These are phyloP conservation scores for Carcina quercana DNA, from an alignment of 2,888 invertebrate genomes.

Conservation along the genomic window DNA sequence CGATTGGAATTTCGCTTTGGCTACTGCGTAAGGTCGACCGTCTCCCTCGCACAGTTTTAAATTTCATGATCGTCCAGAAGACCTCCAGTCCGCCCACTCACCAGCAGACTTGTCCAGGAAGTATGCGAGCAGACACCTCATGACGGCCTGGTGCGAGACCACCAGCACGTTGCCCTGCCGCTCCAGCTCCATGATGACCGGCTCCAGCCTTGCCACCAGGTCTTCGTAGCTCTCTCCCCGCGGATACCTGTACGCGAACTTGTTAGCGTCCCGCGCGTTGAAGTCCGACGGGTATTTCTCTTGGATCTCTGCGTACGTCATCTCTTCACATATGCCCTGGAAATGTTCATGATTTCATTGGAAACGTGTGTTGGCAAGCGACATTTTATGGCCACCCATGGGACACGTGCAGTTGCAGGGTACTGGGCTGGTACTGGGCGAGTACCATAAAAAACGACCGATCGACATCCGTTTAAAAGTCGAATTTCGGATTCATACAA, in stretches of 20 bases:
- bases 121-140: constrained; percentile 96
- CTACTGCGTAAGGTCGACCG: too few relatives aligned
- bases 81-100: too few relatives aligned
- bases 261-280: constrained; percentile 95
- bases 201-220: constrained; percentile 96
- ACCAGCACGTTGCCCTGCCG: constrained; percentile 96
- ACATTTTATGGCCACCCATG: too few relatives aligned
- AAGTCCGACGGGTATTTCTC: constrained; percentile 96
- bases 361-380: too few relatives aligned
- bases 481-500: too few relatives aligned
- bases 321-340: constrained; percentile 98
- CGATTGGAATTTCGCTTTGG: too few relatives aligned
- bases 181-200: constrained; percentile 99
- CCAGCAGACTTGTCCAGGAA: constrained; percentile 96
- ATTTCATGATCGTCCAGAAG: too few relatives aligned
- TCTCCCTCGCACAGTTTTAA: too few relatives aligned
- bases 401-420: too few relatives aligned
- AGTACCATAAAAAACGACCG: too few relatives aligned
- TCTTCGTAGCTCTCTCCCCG: constrained; percentile 98
- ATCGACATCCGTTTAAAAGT: too few relatives aligned
- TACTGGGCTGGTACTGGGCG: too few relatives aligned
- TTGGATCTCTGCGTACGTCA: constrained; percentile 98
- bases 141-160: constrained; percentile 97
- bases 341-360: constrained; percentile 1
- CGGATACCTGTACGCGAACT: constrained; percentile 93